Evolutionary conservation across 2,113 vertebrate genomes (phyloP).

Genomic region (Trematocara marginatum): DNA sequence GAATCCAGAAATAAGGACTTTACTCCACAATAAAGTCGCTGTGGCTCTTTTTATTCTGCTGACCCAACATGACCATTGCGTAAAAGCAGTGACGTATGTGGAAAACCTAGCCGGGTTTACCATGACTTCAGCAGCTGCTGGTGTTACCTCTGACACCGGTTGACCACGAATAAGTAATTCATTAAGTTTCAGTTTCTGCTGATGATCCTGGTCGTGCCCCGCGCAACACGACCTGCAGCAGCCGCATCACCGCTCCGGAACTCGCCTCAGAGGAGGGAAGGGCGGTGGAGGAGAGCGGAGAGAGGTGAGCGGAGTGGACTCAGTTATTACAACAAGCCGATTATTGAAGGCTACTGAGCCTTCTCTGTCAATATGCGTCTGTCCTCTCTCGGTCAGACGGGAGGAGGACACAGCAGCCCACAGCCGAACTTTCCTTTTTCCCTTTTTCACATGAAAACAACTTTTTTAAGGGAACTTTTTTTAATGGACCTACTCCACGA

Average conservation of each 20-base stretch:
- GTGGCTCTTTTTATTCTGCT: not conserved
- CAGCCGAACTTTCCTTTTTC: not conserved
- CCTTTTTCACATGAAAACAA: not conserved
- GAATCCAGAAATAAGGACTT: not conserved
- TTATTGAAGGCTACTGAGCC: slow-evolving; percentile 60
- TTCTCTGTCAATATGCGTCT: slow-evolving; percentile 24
- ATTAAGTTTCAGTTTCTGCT: not conserved
- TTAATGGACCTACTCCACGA: not conserved
- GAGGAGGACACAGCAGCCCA: not conserved
- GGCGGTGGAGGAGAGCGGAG: not conserved
- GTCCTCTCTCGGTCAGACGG: not conserved
- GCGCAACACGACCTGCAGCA: slow-evolving; percentile 7
- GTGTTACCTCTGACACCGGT: not conserved
- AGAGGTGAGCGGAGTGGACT: slow-evolving; percentile 28
- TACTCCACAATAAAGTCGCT: not conserved
- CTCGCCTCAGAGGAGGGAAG: not conserved
- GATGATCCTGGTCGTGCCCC: not conserved
- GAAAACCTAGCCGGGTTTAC: not conserved
- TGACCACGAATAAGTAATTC: not conserved
- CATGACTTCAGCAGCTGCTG: not conserved
- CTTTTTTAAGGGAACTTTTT: slow-evolving; percentile 1
- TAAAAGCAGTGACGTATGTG: not conserved
- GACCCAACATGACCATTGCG: not conserved
- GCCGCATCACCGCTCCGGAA: not conserved
- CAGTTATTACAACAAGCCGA: slow-evolving; percentile 66